These are phyloP conservation scores for Drosophila sp. DNA, from an alignment of 1,140 invertebrate genomes.

Conservation along the genomic window DNA sequence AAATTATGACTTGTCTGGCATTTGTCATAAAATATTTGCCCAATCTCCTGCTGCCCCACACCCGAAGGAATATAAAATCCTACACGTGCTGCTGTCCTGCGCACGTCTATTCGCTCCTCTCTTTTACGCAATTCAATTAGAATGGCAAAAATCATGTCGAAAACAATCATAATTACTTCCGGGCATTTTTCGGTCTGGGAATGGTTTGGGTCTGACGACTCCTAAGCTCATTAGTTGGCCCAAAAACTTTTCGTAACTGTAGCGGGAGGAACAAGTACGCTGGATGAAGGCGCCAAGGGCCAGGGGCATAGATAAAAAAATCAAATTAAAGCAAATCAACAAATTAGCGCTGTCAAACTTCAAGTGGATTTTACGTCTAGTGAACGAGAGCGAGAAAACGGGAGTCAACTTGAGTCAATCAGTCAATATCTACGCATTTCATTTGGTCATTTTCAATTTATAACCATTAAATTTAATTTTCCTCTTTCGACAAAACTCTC, in stretches of 20 bases:
- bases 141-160: constrained; percentile 75
- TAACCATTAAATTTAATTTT: constrained; percentile 78
- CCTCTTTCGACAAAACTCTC: not conserved
- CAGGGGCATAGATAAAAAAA: constrained; percentile 30
- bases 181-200: constrained; percentile 14
- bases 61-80: not conserved
- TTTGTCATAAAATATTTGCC: constrained; percentile 11
- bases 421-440: constrained; percentile 81
- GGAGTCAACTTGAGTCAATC: constrained; percentile 66
- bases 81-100: constrained; percentile 1
- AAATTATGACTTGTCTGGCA: constrained; percentile 12
- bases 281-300: not conserved
- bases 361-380: not conserved
- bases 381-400: too few species aligned
- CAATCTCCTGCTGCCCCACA: not conserved
- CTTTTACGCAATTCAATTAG: constrained; percentile 61
- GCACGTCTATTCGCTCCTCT: not conserved
- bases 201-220: constrained; percentile 6
- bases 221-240: constrained; percentile 71
- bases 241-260: constrained; percentile 53
- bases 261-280: constrained; percentile 3
- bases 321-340: constrained; percentile 78
- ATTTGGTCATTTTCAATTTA: constrained; percentile 81
- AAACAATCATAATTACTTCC: constrained; percentile 76
- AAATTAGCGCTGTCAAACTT: constrained; percentile 75